Evolutionary conservation across 92 coral and sea anemone genomes (phyloP), one percentile per base, ranked within the genome.

Genomic region (Muricea muricata): DNA sequence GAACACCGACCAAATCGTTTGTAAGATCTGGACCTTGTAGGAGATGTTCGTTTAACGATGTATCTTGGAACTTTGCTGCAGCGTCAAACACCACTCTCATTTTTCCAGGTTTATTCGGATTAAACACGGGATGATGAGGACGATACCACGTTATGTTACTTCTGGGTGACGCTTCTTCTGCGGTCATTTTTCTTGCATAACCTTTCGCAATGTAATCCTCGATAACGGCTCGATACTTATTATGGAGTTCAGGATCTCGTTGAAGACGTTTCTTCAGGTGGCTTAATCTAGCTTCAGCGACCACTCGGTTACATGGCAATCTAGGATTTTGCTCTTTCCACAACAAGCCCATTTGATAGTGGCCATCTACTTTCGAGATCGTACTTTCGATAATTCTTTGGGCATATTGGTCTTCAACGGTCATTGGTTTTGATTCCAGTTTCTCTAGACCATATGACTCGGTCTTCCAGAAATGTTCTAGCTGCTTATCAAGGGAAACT

Each of bases 71-170:
- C 39, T 50, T 91, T 18, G 94, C 86, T 6, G 92, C 92, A 0
- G 92, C 94, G 60, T 91, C 94, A 42, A 91, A 85, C 28, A 88
- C 92, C 15, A 88, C 90, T 39, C 94, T 74, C 24, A 91, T 83
- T 26, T 88, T 88, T 10, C 86, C 92, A 29, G 92, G 91, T 52
- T 91, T 84, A 63, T 88, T 80, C 7, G 86, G 88, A 29, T 84
- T 88, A 0, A 25, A 42, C 8, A 88, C 90, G 15, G 89, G 89
- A 50, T 88, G 94, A 63, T 88, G 94, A 7, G 90, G 92, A 17
- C 84, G 81, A 31, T 79, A 90, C 92, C 90, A 80, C 2, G 84
- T 86, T 42, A 37, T 75, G 29, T 81, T 76, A 28, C 72, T 71
- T 46, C 46, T 70, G 42, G 75, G 17, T 6, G 83, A 81, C 10